Percentiles rank a stretch among this genome's conserved stretches.
These are phyloP conservation scores for Zeugodacus cucurbitae DNA, from an alignment of 1,140 invertebrate genomes.

Conservation along the genomic window DNA sequence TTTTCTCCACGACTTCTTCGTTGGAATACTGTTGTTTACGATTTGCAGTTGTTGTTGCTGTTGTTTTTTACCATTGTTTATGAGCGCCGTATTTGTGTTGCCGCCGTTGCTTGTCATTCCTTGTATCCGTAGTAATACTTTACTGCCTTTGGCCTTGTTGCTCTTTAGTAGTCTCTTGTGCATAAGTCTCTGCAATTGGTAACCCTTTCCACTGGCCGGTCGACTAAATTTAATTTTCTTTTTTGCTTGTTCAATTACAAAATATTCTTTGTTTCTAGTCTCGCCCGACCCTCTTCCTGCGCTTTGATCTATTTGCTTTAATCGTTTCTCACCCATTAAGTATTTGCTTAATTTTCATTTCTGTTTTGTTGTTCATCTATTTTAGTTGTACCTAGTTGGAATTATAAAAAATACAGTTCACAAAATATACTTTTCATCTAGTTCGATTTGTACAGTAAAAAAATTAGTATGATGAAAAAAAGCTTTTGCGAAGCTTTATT, in stretches of 20 bases:
- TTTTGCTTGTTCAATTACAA: neutral
- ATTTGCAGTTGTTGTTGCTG: neutral
- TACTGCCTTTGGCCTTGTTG: neutral
- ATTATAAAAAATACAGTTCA: too few species aligned
- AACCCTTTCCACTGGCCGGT: neutral
- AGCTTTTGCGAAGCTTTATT: too few species aligned
- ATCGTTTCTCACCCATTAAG: neutral
- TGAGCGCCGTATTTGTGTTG: neutral
- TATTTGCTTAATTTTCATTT: neutral
- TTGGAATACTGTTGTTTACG: neutral
- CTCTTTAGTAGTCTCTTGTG: neutral
- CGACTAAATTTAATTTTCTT: neutral
- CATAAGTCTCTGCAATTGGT: neutral
- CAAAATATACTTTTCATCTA: too few species aligned
- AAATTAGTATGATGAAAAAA: too few species aligned
- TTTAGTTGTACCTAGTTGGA: too few species aligned
- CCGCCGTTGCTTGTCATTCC: neutral
- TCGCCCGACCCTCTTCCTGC: neutral
- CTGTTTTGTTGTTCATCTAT: neutral
- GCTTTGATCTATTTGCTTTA: neutral
- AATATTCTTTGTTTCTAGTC: neutral
- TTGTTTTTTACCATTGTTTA: neutral
- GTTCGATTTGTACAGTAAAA: too few species aligned
- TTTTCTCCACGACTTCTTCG: neutral
- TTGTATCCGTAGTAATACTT: slow-evolving; percentile 4